phyloP scores from a whole-genome alignment of 2,797 vertebrate genomes.

The Adelosebastes latens region DNA sequence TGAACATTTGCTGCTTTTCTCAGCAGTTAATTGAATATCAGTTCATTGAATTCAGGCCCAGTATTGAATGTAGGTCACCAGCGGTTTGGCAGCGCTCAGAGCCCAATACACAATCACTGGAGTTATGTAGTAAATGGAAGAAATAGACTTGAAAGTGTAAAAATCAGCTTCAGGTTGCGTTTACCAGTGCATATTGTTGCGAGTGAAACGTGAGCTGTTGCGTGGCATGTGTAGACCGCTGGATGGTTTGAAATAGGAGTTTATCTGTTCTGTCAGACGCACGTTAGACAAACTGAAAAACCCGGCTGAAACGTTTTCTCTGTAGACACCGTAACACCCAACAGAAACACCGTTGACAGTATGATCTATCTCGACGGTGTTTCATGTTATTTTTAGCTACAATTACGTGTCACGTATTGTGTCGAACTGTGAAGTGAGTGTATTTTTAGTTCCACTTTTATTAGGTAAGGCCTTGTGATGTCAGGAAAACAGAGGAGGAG shows the following conservation, averaged over 20 bases:
- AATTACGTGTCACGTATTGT: slow-evolving; percentile 43
- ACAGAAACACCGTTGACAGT: slow-evolving; percentile 2
- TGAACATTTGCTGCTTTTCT: background rate
- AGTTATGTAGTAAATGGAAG: background rate
- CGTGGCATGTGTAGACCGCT: background rate
- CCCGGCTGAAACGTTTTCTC: background rate
- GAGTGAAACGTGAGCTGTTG: background rate
- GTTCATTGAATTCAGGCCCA: slow-evolving; percentile 17
- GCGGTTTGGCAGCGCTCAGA: slow-evolving; percentile 3
- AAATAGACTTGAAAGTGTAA: background rate
- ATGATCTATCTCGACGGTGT: background rate
- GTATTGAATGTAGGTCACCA: slow-evolving; percentile 48
- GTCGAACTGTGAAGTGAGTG: slow-evolving; percentile 29
- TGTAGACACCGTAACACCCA: background rate
- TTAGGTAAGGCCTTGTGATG: slow-evolving; percentile 65
- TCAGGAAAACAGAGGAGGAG: slow-evolving; percentile 24
- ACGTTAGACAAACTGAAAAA: background rate
- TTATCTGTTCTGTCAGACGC: background rate
- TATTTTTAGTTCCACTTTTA: slow-evolving; percentile 56
- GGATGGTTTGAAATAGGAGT: background rate
- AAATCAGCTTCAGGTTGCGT: background rate
- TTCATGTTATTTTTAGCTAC: slow-evolving; percentile 56
- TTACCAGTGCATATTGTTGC: background rate
- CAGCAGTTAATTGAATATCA: slow-evolving; percentile 14
- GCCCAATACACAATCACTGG: background rate